Evolutionary conservation across 2,888 invertebrate species (phyloP).

Genomic region (Pherbina coryleti): DNA sequence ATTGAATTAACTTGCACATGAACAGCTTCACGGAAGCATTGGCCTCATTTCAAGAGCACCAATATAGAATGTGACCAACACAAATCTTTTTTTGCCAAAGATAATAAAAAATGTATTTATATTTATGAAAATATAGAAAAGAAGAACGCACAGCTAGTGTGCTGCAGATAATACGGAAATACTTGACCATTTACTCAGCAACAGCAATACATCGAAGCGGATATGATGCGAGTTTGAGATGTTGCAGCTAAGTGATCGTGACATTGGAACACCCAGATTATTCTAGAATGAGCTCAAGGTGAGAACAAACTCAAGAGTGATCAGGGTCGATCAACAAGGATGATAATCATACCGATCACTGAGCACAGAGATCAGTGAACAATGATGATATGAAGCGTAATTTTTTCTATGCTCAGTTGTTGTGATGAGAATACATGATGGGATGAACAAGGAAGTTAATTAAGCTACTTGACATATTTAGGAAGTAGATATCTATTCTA

Average conservation of each 20-base stretch:
- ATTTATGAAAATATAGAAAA: not conserved
- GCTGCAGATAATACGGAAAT: not conserved
- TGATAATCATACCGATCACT: conserved; percentile 30
- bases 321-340: not conserved
- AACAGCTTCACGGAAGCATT: conserved; percentile 10
- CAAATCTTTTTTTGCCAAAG: not conserved
- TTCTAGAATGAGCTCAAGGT: not conserved
- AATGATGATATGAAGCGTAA: not conserved
- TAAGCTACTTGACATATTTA: not conserved
- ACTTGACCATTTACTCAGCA: not conserved
- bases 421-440: not conserved
- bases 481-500: not conserved
- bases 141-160: not conserved
- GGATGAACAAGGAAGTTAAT: conserved; percentile 16
- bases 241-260: not conserved
- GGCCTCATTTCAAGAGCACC: not conserved
- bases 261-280: conserved; percentile 13
- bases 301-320: not conserved
- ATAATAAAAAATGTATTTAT: not conserved
- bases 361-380: not conserved
- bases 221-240: not conserved
- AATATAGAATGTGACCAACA: not conserved
- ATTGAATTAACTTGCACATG: not conserved
- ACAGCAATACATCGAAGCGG: not conserved
- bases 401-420: not conserved